These are phyloP conservation scores for Talpa occidentalis DNA, from an alignment of 2,113 vertebrate genomes.

Conservation along the genomic window DNA sequence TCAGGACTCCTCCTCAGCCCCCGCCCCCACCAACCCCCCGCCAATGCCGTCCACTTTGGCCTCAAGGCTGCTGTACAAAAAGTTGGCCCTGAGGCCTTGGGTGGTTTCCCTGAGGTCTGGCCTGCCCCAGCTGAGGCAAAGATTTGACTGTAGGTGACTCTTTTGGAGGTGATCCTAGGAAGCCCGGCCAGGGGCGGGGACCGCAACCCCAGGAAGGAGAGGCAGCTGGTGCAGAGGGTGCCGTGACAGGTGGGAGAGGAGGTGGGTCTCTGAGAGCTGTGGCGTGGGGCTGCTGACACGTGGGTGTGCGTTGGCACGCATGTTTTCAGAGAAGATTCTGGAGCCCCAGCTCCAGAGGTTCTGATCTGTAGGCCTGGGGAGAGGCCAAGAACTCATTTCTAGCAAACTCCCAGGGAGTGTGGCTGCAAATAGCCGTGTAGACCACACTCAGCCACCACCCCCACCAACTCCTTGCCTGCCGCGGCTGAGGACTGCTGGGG, in stretches of 20 bases:
- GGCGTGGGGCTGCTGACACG: background rate
- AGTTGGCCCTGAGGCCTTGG: too few species aligned
- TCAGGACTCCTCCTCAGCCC: background rate
- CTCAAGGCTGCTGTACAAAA: background rate
- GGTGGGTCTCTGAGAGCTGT: background rate
- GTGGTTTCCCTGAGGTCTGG: background rate
- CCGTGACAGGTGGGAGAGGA: background rate
- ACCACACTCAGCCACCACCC: too few species aligned
- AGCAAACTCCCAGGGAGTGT: background rate
- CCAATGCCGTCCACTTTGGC: background rate
- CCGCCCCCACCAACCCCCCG: too few species aligned
- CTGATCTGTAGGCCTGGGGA: background rate
- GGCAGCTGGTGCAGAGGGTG: background rate
- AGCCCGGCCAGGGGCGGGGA: background rate
- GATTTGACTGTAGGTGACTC: background rate
- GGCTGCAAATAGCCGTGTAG: background rate
- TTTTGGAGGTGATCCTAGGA: background rate
- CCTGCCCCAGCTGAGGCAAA: background rate
- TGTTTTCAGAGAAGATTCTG: background rate
- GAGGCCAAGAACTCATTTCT: background rate
- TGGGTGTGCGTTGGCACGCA: rapidly evolving
- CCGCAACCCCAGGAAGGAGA: too few species aligned
- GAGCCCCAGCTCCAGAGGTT: background rate
- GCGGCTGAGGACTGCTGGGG: background rate
- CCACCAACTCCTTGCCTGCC: too few species aligned